Evolutionary conservation across 53 echinoderm and acorn worm genomes (phyloP), one percentile per base, ranked within the genome.

Genomic region (Henricia sp.): DNA sequence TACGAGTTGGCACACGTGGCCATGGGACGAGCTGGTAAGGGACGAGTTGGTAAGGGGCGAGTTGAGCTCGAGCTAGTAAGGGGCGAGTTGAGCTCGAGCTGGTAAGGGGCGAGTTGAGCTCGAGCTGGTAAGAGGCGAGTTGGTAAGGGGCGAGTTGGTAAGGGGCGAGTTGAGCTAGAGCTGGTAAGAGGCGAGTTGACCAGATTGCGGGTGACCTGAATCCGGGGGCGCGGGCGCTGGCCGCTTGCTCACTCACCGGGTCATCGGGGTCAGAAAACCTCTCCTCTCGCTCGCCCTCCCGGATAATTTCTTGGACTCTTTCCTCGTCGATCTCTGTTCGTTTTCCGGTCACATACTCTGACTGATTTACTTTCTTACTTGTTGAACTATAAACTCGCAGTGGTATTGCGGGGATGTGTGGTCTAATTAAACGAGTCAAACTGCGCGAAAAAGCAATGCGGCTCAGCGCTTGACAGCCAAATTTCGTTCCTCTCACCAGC

Each of bases 301-400:
- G 37, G 48, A 84, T 83, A 62, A 94, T 85, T 73, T 94, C 94
- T 74, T 94, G 70, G 26, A 94, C 84, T 55, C 91, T 43, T 38
- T 84, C 68, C 32, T 82, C 89, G 41, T 93, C 93, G 33, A 93
- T 34, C 53, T 93, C 93, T 57, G 95, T 95, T 44, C 43, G 71
- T 68, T 89, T 91, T 65, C 95, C 93, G 6, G 91, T 86, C 1
- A 95, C 91, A 80, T 83, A 95, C 71, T 95, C 91, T 64, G 92
- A 93, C 65, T 93, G 94, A 23, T 87, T 71, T 36, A 93, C 94
- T 74, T 93, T 93, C 55, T 93, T 93, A 11, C 88, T 88, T 17
- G 95, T 95, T 46, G 93, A 93, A 72, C 91, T 95, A n/a, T 84
- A 95, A 14, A 74, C 59, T 52, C 71, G 78, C 43, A 73, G 44